A percentile compares a stretch with the other conserved stretches of the same genome.
These are phyloP conservation scores for Epinotia demarniana DNA, from an alignment of 2,888 invertebrate genomes.

Conservation along the genomic window DNA sequence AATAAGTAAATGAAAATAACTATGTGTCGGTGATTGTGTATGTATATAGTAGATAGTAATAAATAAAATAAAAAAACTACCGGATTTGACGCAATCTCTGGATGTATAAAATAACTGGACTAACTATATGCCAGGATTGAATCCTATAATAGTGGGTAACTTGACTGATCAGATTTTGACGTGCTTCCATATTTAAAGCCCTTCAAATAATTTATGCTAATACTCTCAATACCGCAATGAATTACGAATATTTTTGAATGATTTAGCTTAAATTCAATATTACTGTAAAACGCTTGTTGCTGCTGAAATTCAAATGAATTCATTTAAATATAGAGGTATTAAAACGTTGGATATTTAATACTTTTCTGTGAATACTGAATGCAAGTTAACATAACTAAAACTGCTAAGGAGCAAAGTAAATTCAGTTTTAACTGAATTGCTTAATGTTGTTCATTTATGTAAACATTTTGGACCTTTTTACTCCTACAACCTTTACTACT, in stretches of 20 bases:
- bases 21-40: no score
- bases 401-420: not conserved
- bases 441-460: not conserved
- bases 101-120: no score
- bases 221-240: conserved; percentile 6
- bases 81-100: no score
- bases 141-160: not conserved
- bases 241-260: conserved; percentile 5
- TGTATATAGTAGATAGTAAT: no score
- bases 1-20: no score
- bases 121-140: no score
- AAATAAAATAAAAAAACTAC: no score
- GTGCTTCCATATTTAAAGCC: conserved; percentile 14
- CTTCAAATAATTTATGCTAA: conserved; percentile 18
- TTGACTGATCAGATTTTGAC: not conserved
- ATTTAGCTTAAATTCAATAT: conserved; percentile 15
- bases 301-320: conserved; percentile 6
- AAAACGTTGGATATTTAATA: not conserved
- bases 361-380: not conserved
- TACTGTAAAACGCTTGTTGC: conserved; percentile 5
- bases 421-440: not conserved
- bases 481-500: not conserved
- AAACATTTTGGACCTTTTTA: not conserved
- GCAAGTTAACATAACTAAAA: not conserved
- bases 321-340: conserved; percentile 1